These are phyloP conservation scores for Etheostoma nigrum DNA, from an alignment of 2,797 vertebrate species.

Conservation along the genomic window DNA sequence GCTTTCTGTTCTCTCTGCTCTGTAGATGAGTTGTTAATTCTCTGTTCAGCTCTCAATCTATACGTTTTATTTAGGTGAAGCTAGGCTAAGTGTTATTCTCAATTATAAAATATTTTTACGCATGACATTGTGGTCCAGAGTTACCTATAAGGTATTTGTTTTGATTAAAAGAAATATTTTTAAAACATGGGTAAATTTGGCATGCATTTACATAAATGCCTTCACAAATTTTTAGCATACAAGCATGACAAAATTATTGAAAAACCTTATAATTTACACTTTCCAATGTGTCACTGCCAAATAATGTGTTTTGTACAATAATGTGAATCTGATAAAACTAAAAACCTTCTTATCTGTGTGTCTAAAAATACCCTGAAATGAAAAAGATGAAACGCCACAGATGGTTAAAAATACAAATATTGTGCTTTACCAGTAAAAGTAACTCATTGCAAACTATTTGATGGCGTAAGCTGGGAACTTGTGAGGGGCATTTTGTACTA, in stretches of 20 bases:
- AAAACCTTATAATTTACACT: too few species aligned
- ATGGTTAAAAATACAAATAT: neutral
- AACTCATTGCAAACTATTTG: neutral
- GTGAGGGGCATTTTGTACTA: neutral
- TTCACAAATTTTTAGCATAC: too few species aligned
- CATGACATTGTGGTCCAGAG: neutral
- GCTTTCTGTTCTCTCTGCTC: slow-evolving; percentile 19
- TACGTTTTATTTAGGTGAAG: too few species aligned
- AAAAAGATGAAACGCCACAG: too few species aligned
- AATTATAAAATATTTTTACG: neutral
- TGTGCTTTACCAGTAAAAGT: neutral
- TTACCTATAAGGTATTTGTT: slow-evolving; percentile 12
- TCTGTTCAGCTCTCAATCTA: too few species aligned
- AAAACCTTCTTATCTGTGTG: too few species aligned
- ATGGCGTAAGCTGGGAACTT: neutral
- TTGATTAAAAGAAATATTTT: neutral
- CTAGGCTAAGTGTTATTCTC: neutral
- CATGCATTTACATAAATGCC: too few species aligned
- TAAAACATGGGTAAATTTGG: neutral
- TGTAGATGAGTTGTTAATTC: slow-evolving; percentile 6
- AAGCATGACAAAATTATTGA: too few species aligned
- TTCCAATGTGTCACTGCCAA: too few species aligned
- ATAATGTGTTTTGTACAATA: too few species aligned
- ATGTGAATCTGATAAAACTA: too few species aligned
- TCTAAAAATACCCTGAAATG: too few species aligned